Conservation (phyloP, 2,888 invertebrate species). For the Hecatera dysodea region DNA sequence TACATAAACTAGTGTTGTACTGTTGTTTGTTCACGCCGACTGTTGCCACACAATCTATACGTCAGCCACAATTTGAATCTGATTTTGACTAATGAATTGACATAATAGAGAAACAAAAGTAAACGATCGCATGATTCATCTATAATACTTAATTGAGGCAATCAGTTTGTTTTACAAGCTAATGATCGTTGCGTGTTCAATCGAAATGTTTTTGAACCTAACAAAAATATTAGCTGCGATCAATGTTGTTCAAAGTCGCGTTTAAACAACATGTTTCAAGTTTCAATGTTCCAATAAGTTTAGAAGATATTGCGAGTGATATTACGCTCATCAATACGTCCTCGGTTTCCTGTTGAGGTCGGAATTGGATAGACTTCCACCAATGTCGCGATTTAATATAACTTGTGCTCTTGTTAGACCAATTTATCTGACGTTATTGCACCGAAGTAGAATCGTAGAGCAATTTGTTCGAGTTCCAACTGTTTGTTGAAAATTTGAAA, state of each 20-base stretch:
- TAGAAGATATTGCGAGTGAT: conserved; percentile 67
- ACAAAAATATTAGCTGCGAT: conserved; percentile 39
- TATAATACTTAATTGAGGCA: conserved; percentile 72
- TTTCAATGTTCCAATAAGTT: conserved; percentile 34
- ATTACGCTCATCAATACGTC: conserved; percentile 69
- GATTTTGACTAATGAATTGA: conserved; percentile 71
- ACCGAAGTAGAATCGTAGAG: conserved; percentile 30
- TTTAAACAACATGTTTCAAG: conserved; percentile 40
- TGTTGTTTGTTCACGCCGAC: conserved; percentile 59
- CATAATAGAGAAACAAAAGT: conserved; percentile 64
- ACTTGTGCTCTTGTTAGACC: conserved; percentile 52
- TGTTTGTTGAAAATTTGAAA: conserved; percentile 5
- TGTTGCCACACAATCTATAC: conserved; percentile 42
- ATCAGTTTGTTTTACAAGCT: conserved; percentile 72
- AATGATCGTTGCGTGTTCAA: conserved; percentile 71
- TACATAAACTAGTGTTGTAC: conserved; percentile 30
- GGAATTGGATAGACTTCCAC: conserved; percentile 64
- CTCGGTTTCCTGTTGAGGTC: conserved; percentile 67
- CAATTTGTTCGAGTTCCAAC: conserved; percentile 28
- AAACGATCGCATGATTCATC: conserved; percentile 73
- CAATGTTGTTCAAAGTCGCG: conserved; percentile 38
- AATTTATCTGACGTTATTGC: conserved; percentile 49
- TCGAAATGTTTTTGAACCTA: conserved; percentile 54
- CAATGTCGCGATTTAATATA: conserved; percentile 59
- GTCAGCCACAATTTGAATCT: conserved; percentile 58